Base-by-base conservation (phyloP, 1,140 invertebrate species). In the Aethina tumida region DNA sequence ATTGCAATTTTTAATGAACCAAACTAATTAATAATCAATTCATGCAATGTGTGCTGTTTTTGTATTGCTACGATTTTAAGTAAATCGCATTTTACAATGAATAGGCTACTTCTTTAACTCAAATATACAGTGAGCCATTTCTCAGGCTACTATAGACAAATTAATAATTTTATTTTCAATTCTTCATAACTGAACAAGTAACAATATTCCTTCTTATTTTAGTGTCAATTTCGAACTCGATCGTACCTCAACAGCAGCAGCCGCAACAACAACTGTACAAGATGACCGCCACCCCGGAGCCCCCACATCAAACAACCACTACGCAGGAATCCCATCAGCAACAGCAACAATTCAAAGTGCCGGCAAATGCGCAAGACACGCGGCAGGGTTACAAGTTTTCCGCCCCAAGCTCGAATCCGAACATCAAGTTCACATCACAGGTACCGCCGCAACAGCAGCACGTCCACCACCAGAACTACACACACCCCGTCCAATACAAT, bases 361-460 rank as follows among this genome's bases (percentile, higher is more conserved):
- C 40, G 34, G 22, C 44, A 41, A 17, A 33, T 30, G 15, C 35
- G 41, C 17, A 31, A 37, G 22, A 32, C 33, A 24, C 29, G 8
- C 30, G 42, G 21, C 49, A 47, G 18, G 61, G 57, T 31, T 70
- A 69, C 27, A 69, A 72, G 35, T 69, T 70, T 43, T 38, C 65
- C 4, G 20, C 56, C 2, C 58, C 64, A 8, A 13, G 51, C 3
- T 49, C 58, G 7, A 33, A 30, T 19, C 53, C 54, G 9, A 58
- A 46, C 26, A 14, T 54, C 14, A 64, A 54, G 35, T 69, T 69
- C 40, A 58, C 62, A 51, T 37, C 59, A 41, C 61, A 64, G 36
- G 57, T 56, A 26, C 18, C 42, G 14, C 24, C 30, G 7, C 45
- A 48, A 36, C 45, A 48, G 25, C 34, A 65, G 56, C 39, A 65